Conservation (phyloP, 1,140 invertebrate species). For the Danaus plexippus region DNA sequence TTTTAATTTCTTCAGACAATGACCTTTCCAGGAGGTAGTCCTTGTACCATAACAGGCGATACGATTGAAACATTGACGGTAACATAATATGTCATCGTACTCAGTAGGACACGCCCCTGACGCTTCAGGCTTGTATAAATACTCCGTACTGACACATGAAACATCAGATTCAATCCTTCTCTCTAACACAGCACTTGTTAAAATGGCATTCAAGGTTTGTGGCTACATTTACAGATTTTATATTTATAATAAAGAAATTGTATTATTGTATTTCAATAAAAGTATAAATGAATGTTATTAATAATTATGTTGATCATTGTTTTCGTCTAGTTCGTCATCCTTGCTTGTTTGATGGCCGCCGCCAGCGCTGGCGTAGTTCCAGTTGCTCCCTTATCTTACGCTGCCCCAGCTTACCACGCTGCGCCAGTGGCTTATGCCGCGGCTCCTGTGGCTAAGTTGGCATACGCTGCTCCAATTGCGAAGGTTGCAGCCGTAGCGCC, state of each 20-base stretch:
- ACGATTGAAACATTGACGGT: no score
- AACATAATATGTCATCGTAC: no score
- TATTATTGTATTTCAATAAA: no score
- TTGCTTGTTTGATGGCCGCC: slow-evolving; percentile 48
- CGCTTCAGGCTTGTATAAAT: no score
- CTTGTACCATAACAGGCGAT: no score
- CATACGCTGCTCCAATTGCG: slow-evolving; percentile 26
- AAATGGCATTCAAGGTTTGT: slow-evolving; percentile 62
- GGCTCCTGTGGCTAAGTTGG: slow-evolving; percentile 17
- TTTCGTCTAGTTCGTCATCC: slow-evolving; percentile 47
- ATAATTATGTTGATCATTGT: slow-evolving; percentile 12
- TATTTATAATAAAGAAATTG: no score
- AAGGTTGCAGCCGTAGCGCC: slow-evolving; percentile 24
- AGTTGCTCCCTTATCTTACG: slow-evolving; percentile 30
- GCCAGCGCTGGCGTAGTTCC: slow-evolving; percentile 46
- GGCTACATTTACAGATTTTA: neutral
- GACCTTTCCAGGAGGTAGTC: no score
- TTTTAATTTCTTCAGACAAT: no score
- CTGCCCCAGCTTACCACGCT: slow-evolving; percentile 57
- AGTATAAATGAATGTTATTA: slow-evolving; percentile 5
- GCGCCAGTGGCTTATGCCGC: slow-evolving; percentile 68
- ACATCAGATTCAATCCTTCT: no score
- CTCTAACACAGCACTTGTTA: slow-evolving; percentile 32
- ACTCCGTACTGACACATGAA: no score
- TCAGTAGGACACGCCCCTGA: no score